Base-by-base conservation (phyloP, 2,888 invertebrate species). In the Quadroppia sp. region DNA sequence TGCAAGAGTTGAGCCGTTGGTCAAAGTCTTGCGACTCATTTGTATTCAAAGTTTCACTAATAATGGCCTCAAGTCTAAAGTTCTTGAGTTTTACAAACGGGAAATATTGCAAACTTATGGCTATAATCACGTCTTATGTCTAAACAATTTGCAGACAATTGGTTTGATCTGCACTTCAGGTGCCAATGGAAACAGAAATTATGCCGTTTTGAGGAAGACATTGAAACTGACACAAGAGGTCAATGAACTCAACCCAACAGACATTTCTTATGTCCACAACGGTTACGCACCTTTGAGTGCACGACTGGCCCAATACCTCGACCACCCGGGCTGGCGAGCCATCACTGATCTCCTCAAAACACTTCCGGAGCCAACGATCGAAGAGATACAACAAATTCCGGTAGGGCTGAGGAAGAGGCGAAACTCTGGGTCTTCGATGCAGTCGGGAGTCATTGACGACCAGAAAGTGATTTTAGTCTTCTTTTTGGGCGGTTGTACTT, bases 401-500 rank as follows among this genome's bases (percentile, higher is more conserved):
- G 80, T 81, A 2, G 83, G 82, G 23, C 79, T 84, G 0, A 78
- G 75, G 25, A 69, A 64, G 13, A 17, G 75, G 25, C 50, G 72
- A 2, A 76, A 72, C 42, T 76, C 75, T 1, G 73, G 45, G 28
- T 40, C 74, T 4, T 83, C 83, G 0, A 79, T 81, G 36, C 81
- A 82, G 78, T 83, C 83, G 71, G 80, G 80, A 69, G 73, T 75
- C n/a, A 50, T 50, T 25, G 78, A 77, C 17, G 79, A 84, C 70
- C 82, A 82, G 77, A 83, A 82, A 77, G 89, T 94, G 2, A 89
- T 95, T 11, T 84, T 98, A 0, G 93, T 99, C 0, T 94, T 96
- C 82, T 96, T 97, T 81, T 89, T 99, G 20, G 99, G 99, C 4
- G 99, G 99, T 0, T 93, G 96, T 81, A 99, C 98, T 0, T 94